These are phyloP conservation scores for Andrena minutula DNA, from an alignment of 2,888 invertebrate species.

Conservation along the genomic window DNA sequence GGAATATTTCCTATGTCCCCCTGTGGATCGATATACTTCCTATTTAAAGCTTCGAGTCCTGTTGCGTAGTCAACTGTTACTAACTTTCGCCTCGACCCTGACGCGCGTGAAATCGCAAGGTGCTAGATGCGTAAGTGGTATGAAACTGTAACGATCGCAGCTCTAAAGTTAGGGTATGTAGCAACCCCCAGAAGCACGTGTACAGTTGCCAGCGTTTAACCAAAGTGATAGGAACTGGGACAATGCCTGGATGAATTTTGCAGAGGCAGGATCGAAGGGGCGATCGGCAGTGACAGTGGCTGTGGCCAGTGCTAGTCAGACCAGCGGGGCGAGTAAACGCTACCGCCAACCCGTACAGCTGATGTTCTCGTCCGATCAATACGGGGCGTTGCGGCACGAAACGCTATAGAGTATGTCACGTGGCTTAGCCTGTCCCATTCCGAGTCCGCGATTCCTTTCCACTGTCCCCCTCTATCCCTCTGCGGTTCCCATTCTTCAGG, in stretches of 20 bases:
- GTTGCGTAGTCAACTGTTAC: too few species aligned
- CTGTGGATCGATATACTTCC: too few species aligned
- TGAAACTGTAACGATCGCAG: too few species aligned
- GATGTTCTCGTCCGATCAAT: constrained; percentile 81
- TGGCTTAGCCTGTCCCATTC: constrained; percentile 76
- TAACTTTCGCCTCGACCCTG: too few species aligned
- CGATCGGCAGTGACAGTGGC: constrained; percentile 41
- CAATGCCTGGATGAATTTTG: too few species aligned
- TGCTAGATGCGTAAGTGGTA: too few species aligned
- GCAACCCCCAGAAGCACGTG: too few species aligned
- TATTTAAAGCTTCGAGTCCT: too few species aligned
- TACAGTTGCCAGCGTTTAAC: too few species aligned
- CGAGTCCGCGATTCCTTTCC: constrained; percentile 64
- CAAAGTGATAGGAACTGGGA: too few species aligned
- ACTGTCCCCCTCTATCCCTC: background rate
- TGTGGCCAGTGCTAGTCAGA: constrained; percentile 56
- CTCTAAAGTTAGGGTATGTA: too few species aligned
- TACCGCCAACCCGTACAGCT: constrained; percentile 78
- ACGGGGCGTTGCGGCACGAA: constrained; percentile 82
- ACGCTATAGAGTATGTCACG: constrained; percentile 79
- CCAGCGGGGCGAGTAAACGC: constrained; percentile 63
- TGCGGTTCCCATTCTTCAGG: constrained; percentile 3
- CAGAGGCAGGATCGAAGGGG: background rate
- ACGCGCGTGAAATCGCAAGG: too few species aligned
- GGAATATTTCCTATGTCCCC: background rate